These are phyloP conservation scores for Clitarchus hookeri DNA, from an alignment of 2,888 invertebrate genomes.

Conservation along the genomic window DNA sequence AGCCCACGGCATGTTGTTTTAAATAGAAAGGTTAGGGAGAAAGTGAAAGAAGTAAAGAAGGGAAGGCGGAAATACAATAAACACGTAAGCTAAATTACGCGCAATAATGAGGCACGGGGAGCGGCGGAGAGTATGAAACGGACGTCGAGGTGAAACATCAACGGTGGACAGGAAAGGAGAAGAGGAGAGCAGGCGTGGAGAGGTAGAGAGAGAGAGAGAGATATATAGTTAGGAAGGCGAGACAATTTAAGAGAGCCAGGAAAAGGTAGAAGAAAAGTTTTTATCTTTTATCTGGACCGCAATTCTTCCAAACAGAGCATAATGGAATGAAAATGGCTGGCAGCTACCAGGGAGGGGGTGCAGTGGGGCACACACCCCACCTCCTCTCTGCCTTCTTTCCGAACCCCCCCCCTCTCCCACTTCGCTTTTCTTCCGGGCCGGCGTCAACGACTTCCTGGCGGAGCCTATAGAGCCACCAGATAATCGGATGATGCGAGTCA, in stretches of 20 bases:
- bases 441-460: no score
- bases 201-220: neutral
- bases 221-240: neutral
- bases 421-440: no score
- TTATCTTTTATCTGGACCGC: neutral
- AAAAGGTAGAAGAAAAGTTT: neutral
- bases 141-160: neutral
- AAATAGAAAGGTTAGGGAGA: no score
- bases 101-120: neutral
- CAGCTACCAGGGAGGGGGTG: neutral
- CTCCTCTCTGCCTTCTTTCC: no score
- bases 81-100: no score
- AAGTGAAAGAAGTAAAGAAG: no score
- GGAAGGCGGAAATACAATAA: no score
- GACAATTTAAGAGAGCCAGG: neutral
- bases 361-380: no score
- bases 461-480: neutral
- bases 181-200: neutral
- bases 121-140: neutral
- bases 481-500: neutral
- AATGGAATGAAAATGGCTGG: slow-evolving; percentile 2
- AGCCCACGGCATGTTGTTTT: no score
- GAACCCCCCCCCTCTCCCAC: no score
- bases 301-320: slow-evolving; percentile 14
- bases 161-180: neutral